Evolutionary conservation across 2,888 invertebrate species (phyloP), one percentile per base, ranked within the genome.

Genomic region (Eulithis prunata): DNA sequence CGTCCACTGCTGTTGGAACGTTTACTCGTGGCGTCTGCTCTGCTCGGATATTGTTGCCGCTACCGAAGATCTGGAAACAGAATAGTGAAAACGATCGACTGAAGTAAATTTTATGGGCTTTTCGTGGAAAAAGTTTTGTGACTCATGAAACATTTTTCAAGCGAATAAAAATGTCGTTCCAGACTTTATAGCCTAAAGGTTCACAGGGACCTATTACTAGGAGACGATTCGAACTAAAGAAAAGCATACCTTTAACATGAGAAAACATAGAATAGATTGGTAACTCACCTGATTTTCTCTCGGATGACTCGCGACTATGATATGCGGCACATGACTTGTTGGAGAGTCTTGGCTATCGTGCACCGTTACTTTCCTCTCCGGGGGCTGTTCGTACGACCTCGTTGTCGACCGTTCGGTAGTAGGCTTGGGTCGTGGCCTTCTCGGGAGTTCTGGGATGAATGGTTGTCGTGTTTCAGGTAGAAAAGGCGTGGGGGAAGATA

Each of bases 241-340:
- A 32, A 32, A 3, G 32, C 4, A 6, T 32, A 4, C n/a, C 45
- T n/a, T 45, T 4, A 45, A 45, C 12, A 12, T 12, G 4, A 12
- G n/a, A n/a, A n/a, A 12, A 45, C n/a, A 12, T 1, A 21, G 32
- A 14, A 53, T 13, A 14, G 51, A 14, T 13, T 59, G 12, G 3
- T 6, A 53, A n/a, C 59, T 52, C 82, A 91, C 92, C 85, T 97
- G 97, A 80, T 97, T 97, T 78, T 97, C 97, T 84, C 96, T 96
- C 3, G 97, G 97, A 93, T 97, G 97, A 59, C 93, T 94, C 65
- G 94, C 94, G 41, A 94, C 94, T 32, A 95, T 95, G 47, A 94
- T 93, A 63, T 94, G 94, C 6, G 94, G 94, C 4, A 93, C 85
- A 68, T 92, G 90, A 62, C 89, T 91, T 1, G 90, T 88, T 11